Evolutionary conservation across 2,113 vertebrate species (phyloP).

Genomic region (Chaetodon auriga): DNA sequence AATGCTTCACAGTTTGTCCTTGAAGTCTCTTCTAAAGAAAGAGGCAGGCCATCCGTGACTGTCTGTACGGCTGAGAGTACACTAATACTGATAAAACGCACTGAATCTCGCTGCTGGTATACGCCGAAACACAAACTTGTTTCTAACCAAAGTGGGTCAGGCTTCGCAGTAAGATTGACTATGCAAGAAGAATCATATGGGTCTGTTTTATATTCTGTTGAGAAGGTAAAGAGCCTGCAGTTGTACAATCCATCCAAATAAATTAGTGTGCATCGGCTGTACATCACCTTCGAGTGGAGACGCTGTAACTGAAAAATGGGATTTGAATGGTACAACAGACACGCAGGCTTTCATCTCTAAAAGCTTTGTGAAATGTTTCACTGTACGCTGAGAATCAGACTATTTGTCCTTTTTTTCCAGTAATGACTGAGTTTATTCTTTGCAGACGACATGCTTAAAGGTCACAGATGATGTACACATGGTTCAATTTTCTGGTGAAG

Average conservation of each 20-base stretch:
- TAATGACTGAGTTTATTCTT: background rate
- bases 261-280: background rate
- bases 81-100: constrained; percentile 44
- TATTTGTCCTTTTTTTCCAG: background rate
- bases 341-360: background rate
- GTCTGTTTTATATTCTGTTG: constrained; percentile 20
- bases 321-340: background rate
- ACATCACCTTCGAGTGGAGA: background rate
- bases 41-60: constrained; percentile 52
- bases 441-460: background rate
- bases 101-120: constrained; percentile 8
- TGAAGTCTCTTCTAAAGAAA: constrained; percentile 62
- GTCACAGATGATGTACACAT: constrained; percentile 40
- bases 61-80: constrained; percentile 31
- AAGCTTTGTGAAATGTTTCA: background rate
- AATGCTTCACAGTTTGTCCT: constrained; percentile 57
- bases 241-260: constrained; percentile 27
- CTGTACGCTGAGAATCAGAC: background rate
- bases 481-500: constrained; percentile 16
- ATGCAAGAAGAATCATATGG: background rate
- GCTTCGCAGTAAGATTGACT: constrained; percentile 6
- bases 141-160: constrained; percentile 48
- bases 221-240: constrained; percentile 21
- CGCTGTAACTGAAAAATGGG: background rate
- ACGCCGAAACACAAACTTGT: constrained; percentile 27